phyloP scores from a whole-genome alignment of 2,888 invertebrate species.

The Pseudoips prasinana region DNA sequence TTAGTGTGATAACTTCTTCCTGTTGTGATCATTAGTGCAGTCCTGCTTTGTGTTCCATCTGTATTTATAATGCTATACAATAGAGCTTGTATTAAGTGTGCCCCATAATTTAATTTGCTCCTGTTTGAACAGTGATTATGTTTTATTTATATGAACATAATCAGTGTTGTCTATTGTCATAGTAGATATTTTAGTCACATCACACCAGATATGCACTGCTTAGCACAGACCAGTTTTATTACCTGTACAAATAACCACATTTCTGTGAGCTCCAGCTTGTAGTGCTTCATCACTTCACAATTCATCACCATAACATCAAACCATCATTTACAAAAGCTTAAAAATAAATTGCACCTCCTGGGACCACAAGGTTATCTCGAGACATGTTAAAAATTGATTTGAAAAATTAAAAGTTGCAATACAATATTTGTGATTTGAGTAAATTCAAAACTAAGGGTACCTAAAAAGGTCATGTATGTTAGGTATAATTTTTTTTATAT shows the following conservation, averaged over 20 bases:
- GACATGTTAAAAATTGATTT: too few species aligned
- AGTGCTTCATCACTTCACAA: slow-evolving; percentile 26
- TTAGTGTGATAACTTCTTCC: slow-evolving; percentile 63
- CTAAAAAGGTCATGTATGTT: too few species aligned
- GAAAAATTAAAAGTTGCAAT: too few species aligned
- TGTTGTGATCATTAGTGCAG: slow-evolving; percentile 78
- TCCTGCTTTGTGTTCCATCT: slow-evolving; percentile 65
- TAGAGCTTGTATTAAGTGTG: slow-evolving; percentile 52
- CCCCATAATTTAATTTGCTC: slow-evolving; percentile 32
- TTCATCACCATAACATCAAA: slow-evolving; percentile 15
- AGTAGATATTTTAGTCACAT: slow-evolving; percentile 17
- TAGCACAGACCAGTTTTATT: slow-evolving; percentile 33
- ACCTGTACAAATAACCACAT: slow-evolving; percentile 24
- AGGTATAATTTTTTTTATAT: too few species aligned
- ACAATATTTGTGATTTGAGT: too few species aligned
- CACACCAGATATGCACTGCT: slow-evolving; percentile 34
- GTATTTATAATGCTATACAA: slow-evolving; percentile 42
- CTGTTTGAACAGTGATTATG: slow-evolving; percentile 31
- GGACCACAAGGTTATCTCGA: too few species aligned
- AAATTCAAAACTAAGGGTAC: too few species aligned
- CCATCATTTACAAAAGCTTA: slow-evolving; percentile 2
- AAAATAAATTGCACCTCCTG: too few species aligned
- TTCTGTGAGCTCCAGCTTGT: slow-evolving; percentile 25
- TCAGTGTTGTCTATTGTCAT: slow-evolving; percentile 27
- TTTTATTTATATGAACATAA: slow-evolving; percentile 28